Evolutionary conservation across 2,888 invertebrate genomes (phyloP), one percentile per base, ranked within the genome.

Genomic region (Emesis furor): DNA sequence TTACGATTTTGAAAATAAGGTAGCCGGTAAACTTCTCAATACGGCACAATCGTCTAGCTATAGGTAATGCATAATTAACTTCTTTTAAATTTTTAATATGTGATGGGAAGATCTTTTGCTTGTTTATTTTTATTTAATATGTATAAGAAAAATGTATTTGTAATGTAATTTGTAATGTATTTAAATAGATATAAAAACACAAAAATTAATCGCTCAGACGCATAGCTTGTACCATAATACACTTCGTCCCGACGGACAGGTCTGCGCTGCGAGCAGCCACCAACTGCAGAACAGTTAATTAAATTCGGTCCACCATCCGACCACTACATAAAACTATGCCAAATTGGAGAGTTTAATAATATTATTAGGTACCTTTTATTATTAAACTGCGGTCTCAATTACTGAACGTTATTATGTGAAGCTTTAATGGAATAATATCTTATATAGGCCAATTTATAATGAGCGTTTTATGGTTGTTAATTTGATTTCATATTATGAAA

Each of bases 221-320:
- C 69, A 14, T 86, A 0, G 30, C 83, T 90, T 88, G 71, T 1
- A 42, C 90, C 87, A 80, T 35, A 65, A 12, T 1, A 62, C 68
- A 81, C 83, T 83, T 82, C 84, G 91, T 94, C 94, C 94, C 94
- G 90, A 88, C 91, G 94, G 94, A 93, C 93, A 91, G 91, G 89
- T 90, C 90, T 88, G 89, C 89, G 91, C 91, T 90, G 88, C 89
- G 86, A 87, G 88, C 89, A 65, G 65, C 65, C 90, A 91, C 92
- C 92, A 91, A 93, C 93, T 93, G 94, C 93, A 92, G 91, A 91
- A 92, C 91, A 93, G 94, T 95, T 95, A 95, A 95, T 95, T 95
- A 95, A 95, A 95, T 95, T 95, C 93, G 94, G 93, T 92, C 93
- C 91, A 91, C 92, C 92, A 90, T 90, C 92, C 90, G 87, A 91